Percentiles rank a stretch among this genome's conserved stretches.
Evolutionary conservation across 2,888 invertebrate species (phyloP).

Genomic region (Eilema sororculum): DNA sequence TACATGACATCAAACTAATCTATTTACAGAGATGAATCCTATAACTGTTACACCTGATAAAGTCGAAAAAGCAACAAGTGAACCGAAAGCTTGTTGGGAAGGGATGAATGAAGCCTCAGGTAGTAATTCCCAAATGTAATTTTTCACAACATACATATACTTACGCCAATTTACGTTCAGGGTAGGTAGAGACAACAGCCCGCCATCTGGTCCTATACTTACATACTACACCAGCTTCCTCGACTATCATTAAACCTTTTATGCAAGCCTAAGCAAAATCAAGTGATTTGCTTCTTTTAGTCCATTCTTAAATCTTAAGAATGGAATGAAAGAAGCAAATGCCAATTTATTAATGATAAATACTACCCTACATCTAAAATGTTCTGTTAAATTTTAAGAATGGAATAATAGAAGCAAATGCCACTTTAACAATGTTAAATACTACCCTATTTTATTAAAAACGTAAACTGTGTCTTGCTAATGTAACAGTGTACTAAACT

Average conservation of each 20-base stretch:
- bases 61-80: background rate
- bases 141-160: background rate
- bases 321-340: background rate
- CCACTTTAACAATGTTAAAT: too few species aligned
- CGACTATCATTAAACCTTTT: too few species aligned
- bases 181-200: too few species aligned
- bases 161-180: too few species aligned
- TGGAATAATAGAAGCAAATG: too few species aligned
- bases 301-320: too few species aligned
- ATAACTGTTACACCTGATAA: background rate
- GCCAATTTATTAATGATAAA: background rate
- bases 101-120: background rate
- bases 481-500: background rate
- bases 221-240: too few species aligned
- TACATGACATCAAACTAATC: background rate
- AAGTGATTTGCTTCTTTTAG: too few species aligned
- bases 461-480: too few species aligned
- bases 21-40: background rate
- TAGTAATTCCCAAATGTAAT: background rate
- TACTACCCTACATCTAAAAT: too few species aligned
- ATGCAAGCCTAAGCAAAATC: background rate
- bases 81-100: background rate
- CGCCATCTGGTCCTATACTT: too few species aligned
- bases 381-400: background rate
- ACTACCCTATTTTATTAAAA: too few species aligned